These are phyloP conservation scores for Palythoa heliodiscus DNA, from an alignment of 92 coral and sea anemone genomes.

Conservation along the genomic window DNA sequence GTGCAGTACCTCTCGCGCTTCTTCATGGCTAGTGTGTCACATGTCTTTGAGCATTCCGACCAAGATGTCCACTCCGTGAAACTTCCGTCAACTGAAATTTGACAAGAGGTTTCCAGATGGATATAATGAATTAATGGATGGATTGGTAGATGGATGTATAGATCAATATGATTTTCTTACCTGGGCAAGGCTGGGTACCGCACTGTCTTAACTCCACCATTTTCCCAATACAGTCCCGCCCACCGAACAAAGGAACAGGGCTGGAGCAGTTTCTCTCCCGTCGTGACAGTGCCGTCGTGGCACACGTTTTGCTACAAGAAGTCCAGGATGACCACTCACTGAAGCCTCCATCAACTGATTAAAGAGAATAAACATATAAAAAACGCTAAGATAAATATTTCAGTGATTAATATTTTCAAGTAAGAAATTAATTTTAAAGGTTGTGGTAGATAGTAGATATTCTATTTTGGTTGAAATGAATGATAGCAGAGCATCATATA, in stretches of 20 bases:
- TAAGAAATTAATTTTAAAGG: background rate
- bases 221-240: slow-evolving; percentile 31
- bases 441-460: no score
- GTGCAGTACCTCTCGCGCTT: slow-evolving; percentile 61
- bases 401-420: background rate
- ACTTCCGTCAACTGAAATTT: slow-evolving; percentile 41
- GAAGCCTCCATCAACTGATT: slow-evolving; percentile 31
- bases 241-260: slow-evolving; percentile 29
- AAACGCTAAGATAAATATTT: background rate
- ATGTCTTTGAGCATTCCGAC: slow-evolving; percentile 51
- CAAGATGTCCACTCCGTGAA: slow-evolving; percentile 63
- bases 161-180: background rate
- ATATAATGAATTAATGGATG: background rate
- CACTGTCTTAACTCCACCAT: background rate
- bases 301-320: slow-evolving; percentile 27
- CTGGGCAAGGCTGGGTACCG: slow-evolving; percentile 28
- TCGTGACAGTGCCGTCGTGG: slow-evolving; percentile 12
- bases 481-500: no score
- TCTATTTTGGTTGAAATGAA: no score
- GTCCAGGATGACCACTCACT: slow-evolving; percentile 33
- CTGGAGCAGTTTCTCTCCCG: slow-evolving; percentile 37
- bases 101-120: background rate
- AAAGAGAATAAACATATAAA: background rate
- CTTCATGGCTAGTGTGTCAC: slow-evolving; percentile 47
- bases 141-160: slow-evolving; percentile 1